Conservation (phyloP, 2,797 vertebrate species). For the Acipenser ruthenus region DNA sequence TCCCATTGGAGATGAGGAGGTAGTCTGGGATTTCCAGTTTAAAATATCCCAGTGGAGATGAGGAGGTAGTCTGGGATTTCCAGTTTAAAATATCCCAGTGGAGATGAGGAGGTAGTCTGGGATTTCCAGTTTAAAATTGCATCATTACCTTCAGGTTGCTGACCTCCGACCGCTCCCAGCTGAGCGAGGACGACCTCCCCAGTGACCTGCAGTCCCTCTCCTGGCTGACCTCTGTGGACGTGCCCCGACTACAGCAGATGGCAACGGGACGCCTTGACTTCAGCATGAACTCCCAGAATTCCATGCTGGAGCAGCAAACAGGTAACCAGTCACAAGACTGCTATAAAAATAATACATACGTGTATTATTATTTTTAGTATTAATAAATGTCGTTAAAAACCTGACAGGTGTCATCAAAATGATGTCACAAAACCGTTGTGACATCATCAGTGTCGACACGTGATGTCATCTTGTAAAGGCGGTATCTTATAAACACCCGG, state of each 20-base stretch:
- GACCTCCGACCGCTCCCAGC: conserved; percentile 73
- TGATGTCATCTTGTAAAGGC: conserved; percentile 1
- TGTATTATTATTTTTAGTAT: neutral
- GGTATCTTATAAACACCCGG: conserved; percentile 29
- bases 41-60: neutral
- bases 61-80: too few relatives aligned
- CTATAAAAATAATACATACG: neutral
- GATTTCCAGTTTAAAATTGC: neutral
- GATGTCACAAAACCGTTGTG: too few relatives aligned
- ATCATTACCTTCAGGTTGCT: conserved; percentile 60
- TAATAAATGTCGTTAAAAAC: neutral
- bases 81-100: too few relatives aligned
- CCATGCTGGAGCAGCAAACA: conserved; percentile 69
- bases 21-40: too few relatives aligned
- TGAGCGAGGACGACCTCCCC: conserved; percentile 78
- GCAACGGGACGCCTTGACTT: conserved; percentile 70
- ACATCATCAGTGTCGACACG: too few relatives aligned
- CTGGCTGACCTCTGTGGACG: conserved; percentile 94
- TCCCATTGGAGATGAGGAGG: too few relatives aligned
- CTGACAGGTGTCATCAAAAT: too few relatives aligned
- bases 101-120: too few relatives aligned
- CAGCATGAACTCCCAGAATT: conserved; percentile 56
- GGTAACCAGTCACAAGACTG: conserved; percentile 48
- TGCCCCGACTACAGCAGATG: conserved; percentile 90
- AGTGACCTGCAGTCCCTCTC: conserved; percentile 91